Conservation (phyloP, 1,140 invertebrate genomes). For the Lethocerus indicus region DNA sequence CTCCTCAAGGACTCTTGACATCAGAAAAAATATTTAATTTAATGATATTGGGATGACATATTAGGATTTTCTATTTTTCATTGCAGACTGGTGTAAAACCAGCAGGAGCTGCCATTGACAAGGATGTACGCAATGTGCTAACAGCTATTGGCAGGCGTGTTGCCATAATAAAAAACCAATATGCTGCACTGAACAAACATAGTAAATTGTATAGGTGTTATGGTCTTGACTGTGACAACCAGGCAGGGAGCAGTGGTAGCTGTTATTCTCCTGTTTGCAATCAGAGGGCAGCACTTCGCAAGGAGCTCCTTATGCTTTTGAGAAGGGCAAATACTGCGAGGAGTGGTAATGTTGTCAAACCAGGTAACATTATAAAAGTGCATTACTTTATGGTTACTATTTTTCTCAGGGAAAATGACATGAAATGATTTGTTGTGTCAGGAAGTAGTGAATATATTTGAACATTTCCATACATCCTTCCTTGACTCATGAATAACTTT, state of each 20-base stretch:
- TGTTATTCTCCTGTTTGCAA: slow-evolving; percentile 66
- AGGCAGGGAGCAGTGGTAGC: slow-evolving; percentile 24
- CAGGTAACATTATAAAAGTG: not conserved
- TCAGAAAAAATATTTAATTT: no score
- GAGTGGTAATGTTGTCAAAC: slow-evolving; percentile 1
- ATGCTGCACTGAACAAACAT: slow-evolving; percentile 21
- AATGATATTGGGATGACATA: no score
- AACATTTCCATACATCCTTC: not conserved
- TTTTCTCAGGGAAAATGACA: not conserved
- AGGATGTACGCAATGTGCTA: slow-evolving; percentile 13
- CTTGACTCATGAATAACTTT: not conserved
- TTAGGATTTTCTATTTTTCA: no score
- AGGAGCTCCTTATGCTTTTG: slow-evolving; percentile 43
- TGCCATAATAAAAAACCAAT: slow-evolving; percentile 16
- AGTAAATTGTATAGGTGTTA: slow-evolving; percentile 52
- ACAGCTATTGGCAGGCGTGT: slow-evolving; percentile 15
- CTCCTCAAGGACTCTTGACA: no score
- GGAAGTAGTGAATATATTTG: not conserved
- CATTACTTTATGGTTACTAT: not conserved
- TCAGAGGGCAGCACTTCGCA: slow-evolving; percentile 44
- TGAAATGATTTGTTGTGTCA: not conserved
- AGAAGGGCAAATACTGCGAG: slow-evolving; percentile 34
- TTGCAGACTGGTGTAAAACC: slow-evolving; percentile 6
- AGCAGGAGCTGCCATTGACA: slow-evolving; percentile 3
- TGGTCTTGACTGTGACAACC: slow-evolving; percentile 35